These are phyloP conservation scores for Microhierax caerulescens DNA, from an alignment of 2,797 vertebrate genomes.

Conservation along the genomic window DNA sequence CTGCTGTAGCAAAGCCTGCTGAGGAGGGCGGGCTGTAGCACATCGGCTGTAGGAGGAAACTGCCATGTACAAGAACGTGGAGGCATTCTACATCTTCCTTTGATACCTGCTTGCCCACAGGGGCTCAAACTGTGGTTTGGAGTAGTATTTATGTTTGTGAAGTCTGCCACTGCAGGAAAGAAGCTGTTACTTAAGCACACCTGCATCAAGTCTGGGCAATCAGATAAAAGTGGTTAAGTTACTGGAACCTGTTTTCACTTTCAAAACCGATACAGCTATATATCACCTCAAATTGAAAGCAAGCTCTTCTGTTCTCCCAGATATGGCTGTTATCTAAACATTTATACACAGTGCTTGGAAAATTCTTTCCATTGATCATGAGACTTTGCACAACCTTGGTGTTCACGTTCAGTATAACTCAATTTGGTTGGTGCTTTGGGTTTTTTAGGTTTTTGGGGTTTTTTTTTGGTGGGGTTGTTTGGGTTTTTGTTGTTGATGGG, in stretches of 20 bases:
- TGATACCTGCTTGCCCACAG: fast-evolving
- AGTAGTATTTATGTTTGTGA: background rate
- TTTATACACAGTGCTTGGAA: background rate
- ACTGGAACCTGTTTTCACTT: background rate
- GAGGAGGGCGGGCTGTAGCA: background rate
- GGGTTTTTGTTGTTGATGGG: background rate
- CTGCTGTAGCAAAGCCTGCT: background rate
- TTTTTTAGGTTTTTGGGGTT: background rate
- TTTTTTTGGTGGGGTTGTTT: too few species aligned
- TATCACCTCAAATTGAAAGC: background rate
- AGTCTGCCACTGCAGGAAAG: background rate
- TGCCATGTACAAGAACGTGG: fast-evolving
- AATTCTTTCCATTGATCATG: background rate
- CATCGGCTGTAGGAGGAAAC: background rate
- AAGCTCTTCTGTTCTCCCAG: background rate
- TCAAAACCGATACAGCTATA: background rate
- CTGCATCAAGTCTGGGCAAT: background rate
- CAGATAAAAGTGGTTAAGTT: background rate
- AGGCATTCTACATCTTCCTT: background rate
- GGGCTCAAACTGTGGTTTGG: background rate
- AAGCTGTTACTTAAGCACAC: background rate
- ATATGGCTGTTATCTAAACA: background rate
- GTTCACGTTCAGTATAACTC: background rate
- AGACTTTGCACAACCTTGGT: background rate
- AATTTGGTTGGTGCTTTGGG: background rate